Evolutionary conservation across 2,888 invertebrate genomes (phyloP).

Genomic region (Apamea sordens): DNA sequence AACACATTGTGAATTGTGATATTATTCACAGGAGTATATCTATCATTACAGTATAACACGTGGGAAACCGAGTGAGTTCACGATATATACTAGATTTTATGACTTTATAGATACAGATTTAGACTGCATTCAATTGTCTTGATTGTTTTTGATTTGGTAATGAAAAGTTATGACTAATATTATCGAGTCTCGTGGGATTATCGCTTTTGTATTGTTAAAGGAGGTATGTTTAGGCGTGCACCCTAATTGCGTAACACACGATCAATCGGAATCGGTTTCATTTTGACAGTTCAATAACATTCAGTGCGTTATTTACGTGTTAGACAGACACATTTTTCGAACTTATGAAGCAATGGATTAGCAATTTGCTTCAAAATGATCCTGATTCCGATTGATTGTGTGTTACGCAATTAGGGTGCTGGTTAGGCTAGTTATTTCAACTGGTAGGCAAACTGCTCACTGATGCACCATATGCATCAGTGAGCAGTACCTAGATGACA

Average conservation of each 20-base stretch:
- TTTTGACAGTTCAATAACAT: too few species aligned
- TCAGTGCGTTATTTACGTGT: too few species aligned
- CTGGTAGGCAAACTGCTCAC: too few species aligned
- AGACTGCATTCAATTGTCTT: constrained; percentile 3
- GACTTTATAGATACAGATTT: constrained; percentile 12
- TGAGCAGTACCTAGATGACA: not conserved
- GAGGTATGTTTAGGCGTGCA: not conserved
- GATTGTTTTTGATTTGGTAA: not conserved
- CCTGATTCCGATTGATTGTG: too few species aligned
- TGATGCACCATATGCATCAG: not conserved
- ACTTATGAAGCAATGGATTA: too few species aligned
- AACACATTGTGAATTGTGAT: constrained; percentile 62
- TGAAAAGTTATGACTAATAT: constrained; percentile 5
- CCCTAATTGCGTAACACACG: too few species aligned
- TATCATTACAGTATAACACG: constrained; percentile 42
- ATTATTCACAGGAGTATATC: constrained; percentile 46
- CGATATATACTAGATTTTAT: constrained; percentile 27
- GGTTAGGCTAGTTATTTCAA: not conserved
- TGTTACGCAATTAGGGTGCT: too few species aligned
- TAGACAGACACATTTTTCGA: too few species aligned
- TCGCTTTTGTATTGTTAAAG: not conserved
- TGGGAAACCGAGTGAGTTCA: constrained; percentile 45
- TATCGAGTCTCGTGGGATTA: not conserved
- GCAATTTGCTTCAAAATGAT: too few species aligned
- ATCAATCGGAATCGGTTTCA: too few species aligned